Conservation (phyloP, 2,113 vertebrate species). For the Erythrolamprus reginae region DNA sequence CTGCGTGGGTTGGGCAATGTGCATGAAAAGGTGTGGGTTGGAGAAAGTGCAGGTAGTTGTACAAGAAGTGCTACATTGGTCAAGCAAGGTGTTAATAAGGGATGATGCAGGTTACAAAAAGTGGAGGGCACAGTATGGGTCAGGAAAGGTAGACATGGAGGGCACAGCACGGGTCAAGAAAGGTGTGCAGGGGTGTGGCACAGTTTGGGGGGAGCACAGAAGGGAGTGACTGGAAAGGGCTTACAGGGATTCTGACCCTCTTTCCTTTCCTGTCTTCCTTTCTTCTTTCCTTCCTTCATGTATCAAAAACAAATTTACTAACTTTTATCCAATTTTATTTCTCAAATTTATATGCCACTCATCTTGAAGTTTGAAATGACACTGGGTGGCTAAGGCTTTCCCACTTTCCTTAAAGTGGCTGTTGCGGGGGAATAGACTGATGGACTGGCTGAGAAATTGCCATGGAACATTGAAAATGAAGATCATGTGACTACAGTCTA, state of each 20-base stretch:
- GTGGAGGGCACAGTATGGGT: background rate
- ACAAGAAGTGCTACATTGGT: background rate
- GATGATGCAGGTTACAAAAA: background rate
- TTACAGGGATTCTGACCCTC: background rate
- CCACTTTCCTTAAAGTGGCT: background rate
- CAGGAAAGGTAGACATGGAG: background rate
- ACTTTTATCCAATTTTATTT: background rate
- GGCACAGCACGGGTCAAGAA: background rate
- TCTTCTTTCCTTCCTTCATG: background rate
- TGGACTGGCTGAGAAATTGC: background rate
- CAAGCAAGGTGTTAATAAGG: background rate
- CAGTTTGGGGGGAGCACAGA: background rate
- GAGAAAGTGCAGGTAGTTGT: background rate
- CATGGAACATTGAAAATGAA: background rate
- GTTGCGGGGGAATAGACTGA: background rate
- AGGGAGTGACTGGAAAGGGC: background rate
- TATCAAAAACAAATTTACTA: background rate
- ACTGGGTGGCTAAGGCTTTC: background rate
- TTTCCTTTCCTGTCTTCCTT: background rate
- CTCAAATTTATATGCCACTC: background rate
- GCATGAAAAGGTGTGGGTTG: background rate
- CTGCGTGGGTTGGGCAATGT: background rate
- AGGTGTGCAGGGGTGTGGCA: background rate
- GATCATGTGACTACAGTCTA: background rate
- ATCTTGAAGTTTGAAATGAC: background rate